Evolutionary conservation across 2,113 vertebrate species (phyloP).

Genomic region (Arizona elegans): DNA sequence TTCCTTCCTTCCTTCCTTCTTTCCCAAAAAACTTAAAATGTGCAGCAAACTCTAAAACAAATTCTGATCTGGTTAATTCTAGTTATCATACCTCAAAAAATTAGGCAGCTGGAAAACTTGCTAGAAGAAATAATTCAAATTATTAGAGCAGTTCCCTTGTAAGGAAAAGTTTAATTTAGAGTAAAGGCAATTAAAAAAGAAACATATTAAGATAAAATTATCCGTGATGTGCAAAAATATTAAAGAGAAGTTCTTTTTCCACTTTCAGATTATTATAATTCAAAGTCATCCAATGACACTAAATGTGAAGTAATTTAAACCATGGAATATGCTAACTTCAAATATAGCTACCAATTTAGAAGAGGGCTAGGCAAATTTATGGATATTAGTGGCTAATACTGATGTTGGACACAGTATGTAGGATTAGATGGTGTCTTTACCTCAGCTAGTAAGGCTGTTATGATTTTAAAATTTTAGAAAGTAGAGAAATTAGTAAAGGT

Average conservation of each 20-base stretch:
- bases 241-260: neutral
- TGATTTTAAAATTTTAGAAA: neutral
- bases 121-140: neutral
- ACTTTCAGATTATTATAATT: neutral
- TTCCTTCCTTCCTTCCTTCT: too few relatives aligned
- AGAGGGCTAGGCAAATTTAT: neutral
- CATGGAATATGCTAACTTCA: neutral
- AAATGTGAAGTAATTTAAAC: neutral
- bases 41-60: neutral
- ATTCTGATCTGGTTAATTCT: neutral
- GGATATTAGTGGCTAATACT: neutral
- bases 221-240: neutral
- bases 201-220: neutral
- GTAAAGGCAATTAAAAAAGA: neutral
- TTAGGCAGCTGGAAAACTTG: neutral
- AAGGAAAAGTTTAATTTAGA: neutral
- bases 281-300: neutral
- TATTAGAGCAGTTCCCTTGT: neutral
- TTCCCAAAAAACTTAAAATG: neutral
- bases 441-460: slow-evolving; percentile 26
- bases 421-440: neutral
- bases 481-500: neutral
- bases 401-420: neutral
- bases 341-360: neutral
- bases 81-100: neutral